A percentile compares a stretch with the other conserved stretches of the same genome.
Evolutionary conservation across 1,140 invertebrate genomes (phyloP).

Genomic region (Listronotus oregonensis): DNA sequence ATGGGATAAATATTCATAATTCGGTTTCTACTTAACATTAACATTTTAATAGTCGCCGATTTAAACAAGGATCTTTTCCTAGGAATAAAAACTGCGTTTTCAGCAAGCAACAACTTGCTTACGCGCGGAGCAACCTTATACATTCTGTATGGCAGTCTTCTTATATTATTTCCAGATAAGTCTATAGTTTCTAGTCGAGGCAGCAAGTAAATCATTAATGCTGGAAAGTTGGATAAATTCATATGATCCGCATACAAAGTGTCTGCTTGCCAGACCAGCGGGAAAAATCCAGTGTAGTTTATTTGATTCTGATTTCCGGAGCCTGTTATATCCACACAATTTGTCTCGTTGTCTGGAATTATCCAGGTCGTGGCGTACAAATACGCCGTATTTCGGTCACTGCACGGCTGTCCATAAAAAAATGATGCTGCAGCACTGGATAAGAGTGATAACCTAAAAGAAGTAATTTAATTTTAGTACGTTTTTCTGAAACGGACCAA

Average conservation of each 20-base stretch:
- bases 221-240: constrained; percentile 40
- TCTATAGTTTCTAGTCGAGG: constrained; percentile 45
- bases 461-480: neutral
- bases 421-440: constrained; percentile 15
- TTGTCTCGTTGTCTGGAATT: constrained; percentile 35
- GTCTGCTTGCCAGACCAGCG: constrained; percentile 30
- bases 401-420: constrained; percentile 41
- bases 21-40: constrained; percentile 45
- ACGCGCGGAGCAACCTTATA: constrained; percentile 36
- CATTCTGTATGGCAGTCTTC: constrained; percentile 33
- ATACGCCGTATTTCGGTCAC: constrained; percentile 40
- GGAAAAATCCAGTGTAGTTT: constrained; percentile 28
- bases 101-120: constrained; percentile 40
- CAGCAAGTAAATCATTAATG: constrained; percentile 26
- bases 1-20: constrained; percentile 37
- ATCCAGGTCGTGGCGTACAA: constrained; percentile 28
- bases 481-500: neutral
- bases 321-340: constrained; percentile 47
- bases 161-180: constrained; percentile 43
- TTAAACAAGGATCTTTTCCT: constrained; percentile 39
- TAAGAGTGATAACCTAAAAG: constrained; percentile 10
- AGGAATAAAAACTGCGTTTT: constrained; percentile 42
- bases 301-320: constrained; percentile 22
- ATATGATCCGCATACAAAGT: constrained; percentile 48
- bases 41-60: constrained; percentile 38